Conservation (phyloP, 2,888 invertebrate species). For the Eristalis arbustorum region DNA sequence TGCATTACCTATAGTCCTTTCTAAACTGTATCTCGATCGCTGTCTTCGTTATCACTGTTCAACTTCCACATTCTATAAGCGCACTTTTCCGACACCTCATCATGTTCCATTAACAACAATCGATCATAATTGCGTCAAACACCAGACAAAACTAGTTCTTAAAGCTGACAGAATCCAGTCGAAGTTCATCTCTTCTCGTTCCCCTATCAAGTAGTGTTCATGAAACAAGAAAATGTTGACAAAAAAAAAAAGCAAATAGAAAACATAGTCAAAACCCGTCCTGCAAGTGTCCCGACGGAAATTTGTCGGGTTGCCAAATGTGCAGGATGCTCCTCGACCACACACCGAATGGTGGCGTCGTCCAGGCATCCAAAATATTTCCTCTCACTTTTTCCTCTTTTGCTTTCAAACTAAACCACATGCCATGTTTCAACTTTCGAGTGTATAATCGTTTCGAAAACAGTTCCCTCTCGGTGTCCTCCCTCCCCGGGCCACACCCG, state of each 20-base stretch:
- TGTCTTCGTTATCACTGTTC: too few species aligned
- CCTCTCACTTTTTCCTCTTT: conserved; percentile 13
- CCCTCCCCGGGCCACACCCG: background rate
- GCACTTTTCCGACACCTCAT: too few species aligned
- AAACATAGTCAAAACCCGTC: background rate
- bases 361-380: conserved; percentile 43
- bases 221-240: too few species aligned
- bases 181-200: too few species aligned
- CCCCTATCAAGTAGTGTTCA: too few species aligned
- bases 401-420: conserved; percentile 45
- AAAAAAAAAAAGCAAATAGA: background rate
- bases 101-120: too few species aligned
- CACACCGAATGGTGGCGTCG: conserved; percentile 56
- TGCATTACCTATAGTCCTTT: too few species aligned
- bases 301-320: conserved; percentile 61
- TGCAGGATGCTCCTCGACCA: conserved; percentile 35
- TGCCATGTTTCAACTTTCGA: conserved; percentile 53
- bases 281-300: conserved; percentile 23
- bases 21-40: too few species aligned
- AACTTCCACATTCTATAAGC: too few species aligned
- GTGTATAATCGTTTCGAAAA: conserved; percentile 47
- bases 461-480: background rate
- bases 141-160: too few species aligned
- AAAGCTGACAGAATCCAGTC: too few species aligned
- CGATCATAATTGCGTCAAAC: too few species aligned